Percentiles rank a stretch among this genome's conserved stretches.
phyloP scores from a whole-genome alignment of 2,797 vertebrate species.

The Acomys russatus region DNA sequence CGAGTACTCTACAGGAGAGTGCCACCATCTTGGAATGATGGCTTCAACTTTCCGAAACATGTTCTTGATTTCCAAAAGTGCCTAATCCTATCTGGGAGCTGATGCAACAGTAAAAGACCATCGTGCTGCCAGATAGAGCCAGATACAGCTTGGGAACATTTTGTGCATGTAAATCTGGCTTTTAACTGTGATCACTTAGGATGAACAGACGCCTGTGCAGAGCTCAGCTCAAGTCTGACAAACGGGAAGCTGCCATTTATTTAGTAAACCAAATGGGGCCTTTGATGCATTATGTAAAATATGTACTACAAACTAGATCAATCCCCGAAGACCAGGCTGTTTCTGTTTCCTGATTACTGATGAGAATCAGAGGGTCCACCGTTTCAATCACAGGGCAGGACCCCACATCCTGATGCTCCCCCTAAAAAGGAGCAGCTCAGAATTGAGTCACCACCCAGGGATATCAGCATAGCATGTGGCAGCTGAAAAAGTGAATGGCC shows the following conservation, averaged over 20 bases:
- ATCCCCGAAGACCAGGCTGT: not conserved
- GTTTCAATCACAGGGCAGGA: not conserved
- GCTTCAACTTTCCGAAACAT: conserved; percentile 1
- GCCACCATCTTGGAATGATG: not conserved
- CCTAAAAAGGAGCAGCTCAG: not conserved
- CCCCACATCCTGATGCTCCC: not conserved
- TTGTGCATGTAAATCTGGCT: conserved; percentile 12
- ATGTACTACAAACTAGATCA: not conserved
- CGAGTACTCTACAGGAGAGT: not conserved
- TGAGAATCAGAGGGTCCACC: conserved; percentile 12
- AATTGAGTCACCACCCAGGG: not conserved
- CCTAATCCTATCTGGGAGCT: not conserved
- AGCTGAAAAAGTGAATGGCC: not conserved
- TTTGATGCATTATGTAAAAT: conserved; percentile 11
- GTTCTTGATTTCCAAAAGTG: conserved; percentile 31
- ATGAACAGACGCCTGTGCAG: conserved; percentile 5
- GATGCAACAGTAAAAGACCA: not conserved
- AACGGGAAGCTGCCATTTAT: not conserved
- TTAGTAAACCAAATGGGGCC: conserved; percentile 22
- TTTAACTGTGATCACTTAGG: conserved; percentile 36
- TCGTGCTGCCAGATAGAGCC: not conserved
- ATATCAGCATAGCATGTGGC: not conserved
- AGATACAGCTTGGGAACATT: not conserved
- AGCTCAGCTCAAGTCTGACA: conserved; percentile 24
- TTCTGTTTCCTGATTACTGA: not conserved